Evolutionary conservation across 1,140 invertebrate genomes (phyloP).

Genomic region (Maconellicoccus hirsutus): DNA sequence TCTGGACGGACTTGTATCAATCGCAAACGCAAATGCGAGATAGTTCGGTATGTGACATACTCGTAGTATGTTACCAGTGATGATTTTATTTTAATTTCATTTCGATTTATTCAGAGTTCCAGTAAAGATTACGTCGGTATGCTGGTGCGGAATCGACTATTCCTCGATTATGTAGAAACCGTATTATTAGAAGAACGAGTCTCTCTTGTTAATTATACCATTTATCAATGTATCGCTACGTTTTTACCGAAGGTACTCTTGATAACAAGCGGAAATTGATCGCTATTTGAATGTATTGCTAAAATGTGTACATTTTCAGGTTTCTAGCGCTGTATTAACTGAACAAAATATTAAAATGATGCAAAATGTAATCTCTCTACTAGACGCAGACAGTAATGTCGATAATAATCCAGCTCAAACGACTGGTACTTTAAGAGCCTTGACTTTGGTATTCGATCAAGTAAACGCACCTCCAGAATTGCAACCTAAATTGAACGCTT

Average conservation of each 20-base stretch:
- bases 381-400: not conserved
- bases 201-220: conserved; percentile 59
- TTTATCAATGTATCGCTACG: conserved; percentile 67
- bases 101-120: conserved; percentile 15
- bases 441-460: not conserved
- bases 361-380: not conserved
- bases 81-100: not conserved
- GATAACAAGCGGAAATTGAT: not conserved
- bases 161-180: conserved; percentile 62
- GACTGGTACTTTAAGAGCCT: not conserved
- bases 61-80: conserved; percentile 1
- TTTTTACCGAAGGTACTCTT: conserved; percentile 68
- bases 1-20: conserved; percentile 69
- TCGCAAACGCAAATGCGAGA: not conserved
- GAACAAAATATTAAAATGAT: conserved; percentile 20
- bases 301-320: not conserved
- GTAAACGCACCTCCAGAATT: not conserved
- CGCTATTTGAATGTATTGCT: not conserved
- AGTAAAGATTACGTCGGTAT: conserved; percentile 41
- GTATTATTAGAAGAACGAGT: conserved; percentile 66
- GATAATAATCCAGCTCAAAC: not conserved
- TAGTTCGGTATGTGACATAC: not conserved
- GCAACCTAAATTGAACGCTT: not conserved
- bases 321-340: not conserved
- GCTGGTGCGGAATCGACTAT: conserved; percentile 24